Base-by-base conservation (phyloP, 2,797 vertebrate species). In the Malacoctenus gilli region DNA sequence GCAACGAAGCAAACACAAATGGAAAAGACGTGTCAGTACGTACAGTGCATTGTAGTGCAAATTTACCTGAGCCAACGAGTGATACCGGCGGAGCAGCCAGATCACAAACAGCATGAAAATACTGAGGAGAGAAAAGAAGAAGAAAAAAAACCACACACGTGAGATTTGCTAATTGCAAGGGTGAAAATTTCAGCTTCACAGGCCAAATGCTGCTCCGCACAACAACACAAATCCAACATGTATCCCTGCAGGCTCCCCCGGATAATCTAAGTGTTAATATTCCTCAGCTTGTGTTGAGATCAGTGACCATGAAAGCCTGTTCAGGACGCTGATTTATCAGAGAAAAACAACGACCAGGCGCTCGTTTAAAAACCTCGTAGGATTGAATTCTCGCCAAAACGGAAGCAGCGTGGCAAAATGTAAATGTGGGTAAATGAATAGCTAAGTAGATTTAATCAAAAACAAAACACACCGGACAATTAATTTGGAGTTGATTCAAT, bases 71-170 rank as follows among this genome's bases (percentile, higher is more conserved):
- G 93, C 92, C 89, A 93, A 72, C 59, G 93, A 94, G 85, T 93
- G 93, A 90, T 94, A 92, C 73, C 93, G 85, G 48, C 92, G 92
- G 52, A 94, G 91, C 67, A 95, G 82, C 94, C 93, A 94, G 84
- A 95, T 95, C 43, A 87, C 89, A 85, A 91, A 87, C 72, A 95
- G 88, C 94, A 95, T 94, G 81, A 94, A 93, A 72, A 93, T 49
- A 66, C 94, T 93, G 84, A 28, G 41, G 53, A 80, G 59, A 73
- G 37, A 69, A 39, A 55, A 60, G 52, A 68, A 49, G 48, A 10
- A 65, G 36, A 58, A 50, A 39, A 64, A 44, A 43, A 9, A 32
- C 10, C 10, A 64, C 8, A 44, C 39, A 41, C 56, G 32, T 50
- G 2, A 68, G 30, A 34, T 23, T 5, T 18, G 19, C 40, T 46